Percentiles rank a stretch among this genome's conserved stretches.
Evolutionary conservation across 2,888 invertebrate species (phyloP).

Genomic region (Allophyes oxyacanthae): DNA sequence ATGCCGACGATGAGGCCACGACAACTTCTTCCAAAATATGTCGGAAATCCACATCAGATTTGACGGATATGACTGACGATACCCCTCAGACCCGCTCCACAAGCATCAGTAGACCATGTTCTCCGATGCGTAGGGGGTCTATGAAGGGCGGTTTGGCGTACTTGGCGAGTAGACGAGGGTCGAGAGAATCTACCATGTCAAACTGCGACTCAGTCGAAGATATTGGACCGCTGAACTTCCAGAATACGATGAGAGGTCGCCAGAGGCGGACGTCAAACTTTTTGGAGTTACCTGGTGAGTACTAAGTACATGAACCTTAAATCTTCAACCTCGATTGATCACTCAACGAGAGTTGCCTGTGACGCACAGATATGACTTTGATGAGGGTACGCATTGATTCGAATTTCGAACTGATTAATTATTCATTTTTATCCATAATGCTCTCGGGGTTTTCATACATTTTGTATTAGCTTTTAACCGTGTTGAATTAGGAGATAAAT

Average conservation of each 20-base stretch:
- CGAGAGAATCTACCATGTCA: conserved; percentile 93
- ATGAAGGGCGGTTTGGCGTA: conserved; percentile 93
- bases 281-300: conserved; percentile 94
- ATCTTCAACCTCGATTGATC: conserved; percentile 29
- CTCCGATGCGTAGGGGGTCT: conserved; percentile 92
- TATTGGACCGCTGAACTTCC: conserved; percentile 94
- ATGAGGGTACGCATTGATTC: conserved; percentile 44
- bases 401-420: conserved; percentile 40
- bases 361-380: conserved; percentile 31
- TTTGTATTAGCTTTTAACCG: conserved; percentile 18
- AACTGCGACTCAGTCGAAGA: conserved; percentile 92
- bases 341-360: conserved; percentile 12
- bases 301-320: conserved; percentile 58
- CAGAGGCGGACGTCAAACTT: conserved; percentile 96
- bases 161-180: conserved; percentile 95
- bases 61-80: conserved; percentile 90
- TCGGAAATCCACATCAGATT: conserved; percentile 94
- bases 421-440: conserved; percentile 38
- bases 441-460: conserved; percentile 22
- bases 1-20: conserved; percentile 84
- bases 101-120: conserved; percentile 90
- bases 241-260: conserved; percentile 93
- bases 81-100: conserved; percentile 90
- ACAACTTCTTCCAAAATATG: conserved; percentile 87
- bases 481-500: conserved; percentile 2